Base-by-base conservation (phyloP, 2,888 invertebrate species). In the Chouioia cunea region DNA sequence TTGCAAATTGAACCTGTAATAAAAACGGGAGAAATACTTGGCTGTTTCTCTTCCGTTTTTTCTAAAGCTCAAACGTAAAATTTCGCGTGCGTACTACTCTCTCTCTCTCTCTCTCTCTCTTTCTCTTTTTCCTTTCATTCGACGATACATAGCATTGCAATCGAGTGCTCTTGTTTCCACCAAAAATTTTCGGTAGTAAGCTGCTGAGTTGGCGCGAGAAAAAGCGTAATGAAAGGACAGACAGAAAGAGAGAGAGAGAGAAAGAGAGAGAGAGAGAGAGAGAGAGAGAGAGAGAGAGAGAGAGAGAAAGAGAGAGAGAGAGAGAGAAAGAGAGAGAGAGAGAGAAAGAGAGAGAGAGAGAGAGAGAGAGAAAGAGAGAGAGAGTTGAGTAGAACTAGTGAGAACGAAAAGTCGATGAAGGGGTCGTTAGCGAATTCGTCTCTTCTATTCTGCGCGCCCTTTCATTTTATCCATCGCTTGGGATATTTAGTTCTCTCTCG, bases 391-490 rank as follows among this genome's bases (percentile, higher is more conserved):
- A 59, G 65, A 59, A 57, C 16, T 10, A 46, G 22, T 27, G 43
- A 20, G 56, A 14, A 44, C 36, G 22, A 58, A 71, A 67, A 66
- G 71, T 63, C 67, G 65, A 72, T 72, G 65, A 68, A 65, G 56
- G 50, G 65, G 64, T 72, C 71, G 65, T 72, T 72, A 68, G 64
- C n/a, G 60, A 43, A 54, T 15, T 43, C 46, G 47, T 48, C 48
- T 70, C 15, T 54, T 60, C 62, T 65, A 16, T 23, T 68, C 18
- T 64, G 12, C 46, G 27, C 50, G 36, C 62, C 47, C 60, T 50
- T 72, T 58, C 57, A 60, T 66, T 70, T 57, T 65, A 60, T 36
- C 57, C 58, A 54, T 75, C 73, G 63, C 74, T 73, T 70, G 67
- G 60, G 69, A 36, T 36, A 36, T 36, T 36, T 36, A 36, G 36